Evolutionary conservation across 1,140 invertebrate species (phyloP).

Genomic region (Drosophila subobscura): DNA sequence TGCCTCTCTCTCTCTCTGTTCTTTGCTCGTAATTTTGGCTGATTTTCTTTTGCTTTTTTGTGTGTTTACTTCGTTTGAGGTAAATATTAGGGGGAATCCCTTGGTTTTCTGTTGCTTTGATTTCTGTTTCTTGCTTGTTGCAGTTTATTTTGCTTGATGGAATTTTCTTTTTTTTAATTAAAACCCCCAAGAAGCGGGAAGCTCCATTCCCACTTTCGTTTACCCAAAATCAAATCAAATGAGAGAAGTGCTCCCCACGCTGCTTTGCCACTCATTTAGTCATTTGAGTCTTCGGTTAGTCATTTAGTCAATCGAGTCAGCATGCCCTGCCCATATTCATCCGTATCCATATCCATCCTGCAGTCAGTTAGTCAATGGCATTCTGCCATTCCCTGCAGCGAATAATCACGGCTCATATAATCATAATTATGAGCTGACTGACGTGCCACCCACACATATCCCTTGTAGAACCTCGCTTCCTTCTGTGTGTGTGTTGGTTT

Average conservation of each 20-base stretch:
- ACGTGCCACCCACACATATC: constrained; percentile 8
- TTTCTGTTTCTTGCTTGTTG: constrained; percentile 22
- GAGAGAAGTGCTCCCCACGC: too few species aligned
- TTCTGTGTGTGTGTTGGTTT: background rate
- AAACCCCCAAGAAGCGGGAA: background rate
- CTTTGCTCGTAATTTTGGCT: constrained; percentile 19
- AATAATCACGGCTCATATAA: constrained; percentile 69
- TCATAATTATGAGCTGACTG: constrained; percentile 62
- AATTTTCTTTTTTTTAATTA: background rate
- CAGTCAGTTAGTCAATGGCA: constrained; percentile 62
- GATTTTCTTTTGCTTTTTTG: constrained; percentile 20
- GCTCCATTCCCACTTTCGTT: too few species aligned
- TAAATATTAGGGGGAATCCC: constrained; percentile 29
- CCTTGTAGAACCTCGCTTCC: constrained; percentile 1
- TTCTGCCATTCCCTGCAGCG: constrained; percentile 34
- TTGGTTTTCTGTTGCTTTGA: constrained; percentile 20
- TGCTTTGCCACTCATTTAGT: too few species aligned
- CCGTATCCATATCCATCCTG: constrained; percentile 10
- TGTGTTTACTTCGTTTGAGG: constrained; percentile 36
- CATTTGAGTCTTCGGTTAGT: constrained; percentile 7
- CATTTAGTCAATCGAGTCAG: constrained; percentile 25
- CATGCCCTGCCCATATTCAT: constrained; percentile 15
- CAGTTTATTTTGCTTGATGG: constrained; percentile 2
- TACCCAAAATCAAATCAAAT: too few species aligned
- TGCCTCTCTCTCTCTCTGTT: background rate